Percentiles rank a stretch among this genome's conserved stretches.
These are phyloP conservation scores for Halictus quadricinctus DNA, from an alignment of 2,888 invertebrate species.

Conservation along the genomic window DNA sequence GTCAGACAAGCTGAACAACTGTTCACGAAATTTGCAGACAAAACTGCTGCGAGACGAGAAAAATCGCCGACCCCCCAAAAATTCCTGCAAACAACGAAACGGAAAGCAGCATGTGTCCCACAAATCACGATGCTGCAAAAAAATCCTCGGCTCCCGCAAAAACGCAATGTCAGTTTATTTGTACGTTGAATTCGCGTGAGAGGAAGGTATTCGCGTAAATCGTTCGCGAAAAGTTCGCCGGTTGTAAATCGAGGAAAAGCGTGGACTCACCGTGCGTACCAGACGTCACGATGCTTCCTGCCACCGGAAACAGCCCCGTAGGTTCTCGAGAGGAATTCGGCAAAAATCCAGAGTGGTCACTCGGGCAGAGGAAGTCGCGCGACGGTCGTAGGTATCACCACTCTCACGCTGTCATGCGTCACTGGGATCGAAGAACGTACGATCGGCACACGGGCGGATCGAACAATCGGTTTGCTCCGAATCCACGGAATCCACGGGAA, in stretches of 20 bases:
- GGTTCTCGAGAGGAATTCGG: conserved; percentile 20
- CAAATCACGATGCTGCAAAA: neutral
- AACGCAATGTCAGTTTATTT: neutral
- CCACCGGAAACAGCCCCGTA: conserved; percentile 22
- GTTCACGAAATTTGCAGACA: too few species aligned
- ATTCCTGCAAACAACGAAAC: too few species aligned
- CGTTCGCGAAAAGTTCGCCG: neutral
- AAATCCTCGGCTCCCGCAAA: neutral
- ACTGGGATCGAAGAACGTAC: conserved; percentile 13
- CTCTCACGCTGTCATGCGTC: conserved; percentile 36
- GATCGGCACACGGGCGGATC: neutral
- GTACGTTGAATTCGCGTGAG: neutral
- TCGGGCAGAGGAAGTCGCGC: conserved; percentile 17
- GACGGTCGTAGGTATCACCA: conserved; percentile 32
- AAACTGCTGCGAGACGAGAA: too few species aligned
- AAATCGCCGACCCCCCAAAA: too few species aligned
- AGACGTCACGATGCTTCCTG: conserved; percentile 55
- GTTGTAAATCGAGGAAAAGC: neutral
- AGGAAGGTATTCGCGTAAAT: neutral
- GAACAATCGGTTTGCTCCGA: neutral
- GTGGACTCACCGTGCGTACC: conserved; percentile 60
- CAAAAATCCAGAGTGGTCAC: conserved; percentile 50
- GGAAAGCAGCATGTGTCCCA: neutral
- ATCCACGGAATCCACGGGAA: neutral
- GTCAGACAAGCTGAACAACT: too few species aligned